A percentile compares a stretch with the other conserved stretches of the same genome.
Conservation (phyloP, 2,113 vertebrate species). For the Mystacornis crossleyi region DNA sequence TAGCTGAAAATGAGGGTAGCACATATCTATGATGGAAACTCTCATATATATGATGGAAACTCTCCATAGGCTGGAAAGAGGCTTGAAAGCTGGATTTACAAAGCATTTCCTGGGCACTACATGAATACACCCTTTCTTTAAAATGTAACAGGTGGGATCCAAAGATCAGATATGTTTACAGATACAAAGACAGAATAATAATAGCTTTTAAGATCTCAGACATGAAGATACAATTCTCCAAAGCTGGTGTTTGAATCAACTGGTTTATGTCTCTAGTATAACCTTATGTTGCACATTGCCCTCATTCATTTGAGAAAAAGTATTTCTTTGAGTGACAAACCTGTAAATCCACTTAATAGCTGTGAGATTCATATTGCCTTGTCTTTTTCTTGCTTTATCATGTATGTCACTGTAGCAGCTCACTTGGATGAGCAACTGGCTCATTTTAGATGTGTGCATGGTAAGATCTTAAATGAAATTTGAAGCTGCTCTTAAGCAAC, state of each 20-base stretch:
- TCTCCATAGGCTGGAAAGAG: not conserved
- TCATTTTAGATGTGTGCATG: not conserved
- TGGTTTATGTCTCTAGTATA: not conserved
- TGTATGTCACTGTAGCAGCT: not conserved
- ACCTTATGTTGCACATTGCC: not conserved
- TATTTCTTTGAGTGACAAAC: not conserved
- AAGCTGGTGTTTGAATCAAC: not conserved
- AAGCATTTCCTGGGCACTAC: not conserved
- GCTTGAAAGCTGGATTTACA: not conserved
- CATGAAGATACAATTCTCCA: not conserved
- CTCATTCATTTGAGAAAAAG: not conserved
- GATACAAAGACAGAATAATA: not conserved
- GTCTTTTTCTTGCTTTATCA: not conserved
- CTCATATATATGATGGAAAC: not conserved
- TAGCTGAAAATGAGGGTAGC: not conserved
- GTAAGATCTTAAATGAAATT: not conserved
- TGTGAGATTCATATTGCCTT: not conserved
- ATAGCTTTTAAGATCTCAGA: not conserved
- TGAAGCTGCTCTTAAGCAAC: not conserved
- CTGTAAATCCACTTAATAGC: not conserved
- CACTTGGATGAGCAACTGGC: not conserved
- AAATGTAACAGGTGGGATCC: not conserved
- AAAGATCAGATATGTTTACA: not conserved
- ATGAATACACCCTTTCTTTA: not conserved
- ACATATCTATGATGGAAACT: not conserved